Conservation (phyloP, 1,140 invertebrate species). For the Euschistus heros region DNA sequence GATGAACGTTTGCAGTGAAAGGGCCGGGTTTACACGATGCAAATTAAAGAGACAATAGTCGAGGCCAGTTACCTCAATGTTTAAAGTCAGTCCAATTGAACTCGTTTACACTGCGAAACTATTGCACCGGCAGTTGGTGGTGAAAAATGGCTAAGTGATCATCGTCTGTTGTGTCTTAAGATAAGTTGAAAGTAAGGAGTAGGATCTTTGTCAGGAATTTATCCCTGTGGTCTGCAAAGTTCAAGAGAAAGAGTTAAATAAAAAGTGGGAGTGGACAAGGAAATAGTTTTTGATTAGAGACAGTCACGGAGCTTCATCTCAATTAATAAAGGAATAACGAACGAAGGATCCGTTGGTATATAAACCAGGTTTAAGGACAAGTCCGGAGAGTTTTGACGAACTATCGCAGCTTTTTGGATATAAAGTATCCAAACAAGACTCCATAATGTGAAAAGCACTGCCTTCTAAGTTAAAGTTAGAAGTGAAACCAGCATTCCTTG, state of each 20-base stretch:
- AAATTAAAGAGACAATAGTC: too few species aligned
- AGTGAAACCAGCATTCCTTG: background rate
- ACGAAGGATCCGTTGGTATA: conserved; percentile 4
- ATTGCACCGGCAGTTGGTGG: too few species aligned
- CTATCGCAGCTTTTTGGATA: background rate
- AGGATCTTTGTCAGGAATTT: too few species aligned
- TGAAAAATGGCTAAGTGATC: too few species aligned
- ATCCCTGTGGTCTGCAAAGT: conserved; percentile 30
- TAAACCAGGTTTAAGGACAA: background rate
- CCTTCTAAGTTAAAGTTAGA: background rate
- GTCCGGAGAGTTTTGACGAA: background rate
- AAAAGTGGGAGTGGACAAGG: background rate
- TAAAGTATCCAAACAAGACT: too few species aligned
- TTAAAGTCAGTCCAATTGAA: too few species aligned
- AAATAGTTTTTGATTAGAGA: conserved; percentile 2
- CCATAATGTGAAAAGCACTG: background rate
- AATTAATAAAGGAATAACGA: background rate
- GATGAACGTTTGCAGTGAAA: too few species aligned
- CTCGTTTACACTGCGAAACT: too few species aligned
- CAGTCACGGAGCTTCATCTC: background rate
- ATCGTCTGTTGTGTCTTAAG: too few species aligned
- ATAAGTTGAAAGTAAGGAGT: too few species aligned
- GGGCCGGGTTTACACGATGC: too few species aligned
- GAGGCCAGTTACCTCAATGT: too few species aligned
- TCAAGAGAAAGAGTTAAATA: background rate